Evolutionary conservation across 2,888 invertebrate genomes (phyloP).

Genomic region (Artemia sinica): DNA sequence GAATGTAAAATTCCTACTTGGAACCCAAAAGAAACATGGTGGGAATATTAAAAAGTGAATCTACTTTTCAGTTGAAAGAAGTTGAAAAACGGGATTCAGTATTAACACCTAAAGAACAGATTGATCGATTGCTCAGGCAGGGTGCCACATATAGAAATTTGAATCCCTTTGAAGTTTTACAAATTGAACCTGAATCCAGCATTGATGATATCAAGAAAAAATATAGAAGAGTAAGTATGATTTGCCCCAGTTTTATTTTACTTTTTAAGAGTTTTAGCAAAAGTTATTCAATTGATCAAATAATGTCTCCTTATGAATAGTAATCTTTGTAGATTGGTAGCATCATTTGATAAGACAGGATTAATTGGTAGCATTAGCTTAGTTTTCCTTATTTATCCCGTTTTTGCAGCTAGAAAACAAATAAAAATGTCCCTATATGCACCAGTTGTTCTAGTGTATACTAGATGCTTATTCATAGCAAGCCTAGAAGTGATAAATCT

Average conservation of each 20-base stretch:
- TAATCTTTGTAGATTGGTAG: not conserved
- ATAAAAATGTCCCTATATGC: no score
- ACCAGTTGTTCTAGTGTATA: no score
- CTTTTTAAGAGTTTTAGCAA: not conserved
- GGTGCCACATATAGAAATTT: constrained; percentile 97
- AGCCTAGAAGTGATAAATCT: no score
- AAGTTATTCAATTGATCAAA: not conserved
- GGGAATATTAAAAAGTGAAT: not conserved
- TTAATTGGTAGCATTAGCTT: no score
- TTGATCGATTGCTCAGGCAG: constrained; percentile 80
- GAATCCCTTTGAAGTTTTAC: constrained; percentile 83
- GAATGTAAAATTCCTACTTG: no score
- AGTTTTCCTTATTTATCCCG: no score
- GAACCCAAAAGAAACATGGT: no score
- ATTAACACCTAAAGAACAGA: constrained; percentile 88
- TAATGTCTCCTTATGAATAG: no score
- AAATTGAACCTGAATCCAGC: constrained; percentile 72
- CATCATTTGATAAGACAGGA: no score
- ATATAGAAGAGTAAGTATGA: constrained; percentile 52
- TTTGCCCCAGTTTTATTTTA: constrained; percentile 1
- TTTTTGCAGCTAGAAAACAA: no score
- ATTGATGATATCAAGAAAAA: constrained; percentile 89
- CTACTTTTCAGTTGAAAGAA: constrained; percentile 71
- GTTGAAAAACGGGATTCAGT: constrained; percentile 95
- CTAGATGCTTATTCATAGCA: no score